A percentile compares a stretch with the other conserved stretches of the same genome.
Evolutionary conservation across 2,888 invertebrate genomes (phyloP).

Genomic region (Pristionchus fissidentatus): DNA sequence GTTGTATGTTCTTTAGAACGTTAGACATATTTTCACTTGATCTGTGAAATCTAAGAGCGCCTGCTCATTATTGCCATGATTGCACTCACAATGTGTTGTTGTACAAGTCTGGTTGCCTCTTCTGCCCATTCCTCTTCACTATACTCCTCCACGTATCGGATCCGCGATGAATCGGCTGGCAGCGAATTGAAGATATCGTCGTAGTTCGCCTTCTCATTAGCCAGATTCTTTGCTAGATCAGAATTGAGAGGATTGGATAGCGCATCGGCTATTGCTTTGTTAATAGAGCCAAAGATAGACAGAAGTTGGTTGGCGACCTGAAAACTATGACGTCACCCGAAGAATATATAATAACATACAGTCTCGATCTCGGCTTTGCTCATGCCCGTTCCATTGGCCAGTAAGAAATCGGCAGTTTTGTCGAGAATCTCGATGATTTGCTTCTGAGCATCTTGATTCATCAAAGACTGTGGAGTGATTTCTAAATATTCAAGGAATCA

Average conservation of each 20-base stretch:
- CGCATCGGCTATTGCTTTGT: conserved; percentile 51
- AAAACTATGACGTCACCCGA: no score
- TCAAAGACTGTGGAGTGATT: conserved; percentile 56
- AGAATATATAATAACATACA: conserved; percentile 44
- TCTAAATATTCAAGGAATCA: background rate
- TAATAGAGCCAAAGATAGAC: conserved; percentile 53
- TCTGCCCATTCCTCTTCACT: conserved; percentile 64
- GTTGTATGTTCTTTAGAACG: no score
- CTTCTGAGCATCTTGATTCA: conserved; percentile 60
- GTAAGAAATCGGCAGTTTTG: conserved; percentile 57
- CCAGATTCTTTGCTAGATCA: conserved; percentile 59
- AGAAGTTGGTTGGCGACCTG: conserved; percentile 55
- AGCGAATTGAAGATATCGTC: conserved; percentile 62
- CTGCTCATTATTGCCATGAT: no score
- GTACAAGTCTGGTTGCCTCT: conserved; percentile 61
- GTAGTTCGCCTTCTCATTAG: conserved; percentile 62
- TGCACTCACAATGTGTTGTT: conserved; percentile 57
- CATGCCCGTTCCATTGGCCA: conserved; percentile 58
- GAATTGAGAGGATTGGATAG: conserved; percentile 59
- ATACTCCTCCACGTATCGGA: conserved; percentile 68
- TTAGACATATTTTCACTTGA: no score
- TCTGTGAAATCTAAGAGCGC: no score
- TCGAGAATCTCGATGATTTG: conserved; percentile 56
- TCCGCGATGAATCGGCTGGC: conserved; percentile 58
- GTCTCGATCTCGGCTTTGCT: conserved; percentile 56